Evolutionary conservation across 2,888 invertebrate species (phyloP), one percentile per base, ranked within the genome.

Genomic region (Drosophila eohydei): DNA sequence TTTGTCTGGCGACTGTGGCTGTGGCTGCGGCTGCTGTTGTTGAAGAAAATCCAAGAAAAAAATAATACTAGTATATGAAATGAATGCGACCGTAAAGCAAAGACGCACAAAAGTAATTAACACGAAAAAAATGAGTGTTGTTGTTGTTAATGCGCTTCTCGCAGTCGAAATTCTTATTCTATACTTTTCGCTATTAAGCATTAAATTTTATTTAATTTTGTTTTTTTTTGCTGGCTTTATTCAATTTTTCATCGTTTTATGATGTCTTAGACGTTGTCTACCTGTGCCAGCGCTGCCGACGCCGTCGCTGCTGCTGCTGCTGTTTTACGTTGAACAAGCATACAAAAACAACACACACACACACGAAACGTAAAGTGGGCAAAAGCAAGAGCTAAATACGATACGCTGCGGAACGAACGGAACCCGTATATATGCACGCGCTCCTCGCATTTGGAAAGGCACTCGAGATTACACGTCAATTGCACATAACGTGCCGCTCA

Each of bases 371-470:
- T 81, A 81, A 72, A 79, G 81, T 74, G 71, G 84, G 84, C 81
- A 78, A 78, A 78, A 78, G 81, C 74, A 75, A 75, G 73, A 83
- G 75, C 69, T 78, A 78, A 82, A 83, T 83, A 80, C 80, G 82
- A 74, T 78, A 79, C 77, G 68, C 69, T 76, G 66, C 77, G 78
- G 73, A 83, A 87, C 81, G 76, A 83, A 83, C 85, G 84, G 84
- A 84, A 84, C 84, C 84, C 84, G 88, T 84, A 84, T 88, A 84
- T 88, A 84, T 84, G 88, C 83, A 84, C 88, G 83, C 83, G 85
- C 78, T 85, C 80, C 78, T 85, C 74, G 72, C 78, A 71, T 80
- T 66, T 75, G 68, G 81, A 80, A 80, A 80, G 79, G 79, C 79
- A 80, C 77, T 79, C 44, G 50, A 50, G 50, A 61, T 67, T 71